These are phyloP conservation scores for Opisthocomus hoazin DNA, from an alignment of 2,113 vertebrate genomes.

Conservation along the genomic window DNA sequence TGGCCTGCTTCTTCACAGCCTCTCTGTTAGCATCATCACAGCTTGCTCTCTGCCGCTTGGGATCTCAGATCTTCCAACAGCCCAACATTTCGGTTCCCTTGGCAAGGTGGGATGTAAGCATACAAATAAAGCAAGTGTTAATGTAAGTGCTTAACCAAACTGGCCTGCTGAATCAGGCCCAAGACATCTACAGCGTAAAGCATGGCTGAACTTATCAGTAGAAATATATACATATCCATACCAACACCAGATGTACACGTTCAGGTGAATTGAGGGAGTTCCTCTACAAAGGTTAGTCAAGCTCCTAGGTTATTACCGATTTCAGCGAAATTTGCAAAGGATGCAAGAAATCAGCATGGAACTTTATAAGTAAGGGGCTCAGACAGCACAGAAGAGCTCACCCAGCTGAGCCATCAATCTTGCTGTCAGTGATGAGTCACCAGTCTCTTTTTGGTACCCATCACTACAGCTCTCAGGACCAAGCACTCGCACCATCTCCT, in stretches of 20 bases:
- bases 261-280: background rate
- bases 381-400: background rate
- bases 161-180: background rate
- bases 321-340: background rate
- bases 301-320: background rate
- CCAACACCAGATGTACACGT: background rate
- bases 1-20: background rate
- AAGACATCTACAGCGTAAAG: background rate
- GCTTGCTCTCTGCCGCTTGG: background rate
- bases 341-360: background rate
- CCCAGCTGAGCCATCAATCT: background rate
- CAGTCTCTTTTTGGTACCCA: background rate
- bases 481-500: background rate
- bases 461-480: background rate
- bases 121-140: background rate
- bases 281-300: background rate
- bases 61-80: background rate
- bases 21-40: background rate
- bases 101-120: background rate
- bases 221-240: background rate
- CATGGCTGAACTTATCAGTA: background rate
- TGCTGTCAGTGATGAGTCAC: background rate
- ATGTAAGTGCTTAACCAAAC: background rate
- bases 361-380: background rate
- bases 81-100: accelerated